A percentile compares a stretch with the other conserved stretches of the same genome.
These are phyloP conservation scores for Ectobius pallidus DNA, from an alignment of 2,888 invertebrate species.

Conservation along the genomic window DNA sequence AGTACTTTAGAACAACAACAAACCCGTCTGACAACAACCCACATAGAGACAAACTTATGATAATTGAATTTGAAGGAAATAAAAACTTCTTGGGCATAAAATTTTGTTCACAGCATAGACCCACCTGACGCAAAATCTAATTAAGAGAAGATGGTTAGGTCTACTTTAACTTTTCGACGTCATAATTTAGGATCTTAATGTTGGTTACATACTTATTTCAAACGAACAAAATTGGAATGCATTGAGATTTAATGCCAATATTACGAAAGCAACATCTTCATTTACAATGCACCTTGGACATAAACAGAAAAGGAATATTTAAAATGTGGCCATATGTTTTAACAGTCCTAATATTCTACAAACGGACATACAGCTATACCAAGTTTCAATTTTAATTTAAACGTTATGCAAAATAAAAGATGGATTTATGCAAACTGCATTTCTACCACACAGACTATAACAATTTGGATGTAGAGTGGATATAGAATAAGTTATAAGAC, in stretches of 20 bases:
- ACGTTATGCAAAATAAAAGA: too few species aligned
- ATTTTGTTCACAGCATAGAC: background rate
- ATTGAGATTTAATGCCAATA: too few species aligned
- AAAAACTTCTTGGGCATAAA: constrained; percentile 2
- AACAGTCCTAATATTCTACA: too few species aligned
- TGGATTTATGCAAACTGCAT: too few species aligned
- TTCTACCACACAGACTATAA: too few species aligned
- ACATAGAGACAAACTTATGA: constrained; percentile 17
- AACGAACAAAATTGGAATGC: background rate
- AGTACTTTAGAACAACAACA: background rate
- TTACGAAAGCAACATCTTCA: background rate
- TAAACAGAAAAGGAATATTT: background rate
- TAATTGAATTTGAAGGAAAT: constrained; percentile 14
- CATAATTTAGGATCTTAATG: background rate
- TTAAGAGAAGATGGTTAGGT: background rate
- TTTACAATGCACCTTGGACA: background rate
- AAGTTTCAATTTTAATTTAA: too few species aligned
- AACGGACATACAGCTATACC: too few species aligned
- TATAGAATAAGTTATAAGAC: too few species aligned
- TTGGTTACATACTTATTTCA: background rate
- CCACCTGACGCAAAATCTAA: constrained; percentile 8
- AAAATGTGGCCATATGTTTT: too few species aligned
- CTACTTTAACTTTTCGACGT: background rate
- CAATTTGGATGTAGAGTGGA: too few species aligned
- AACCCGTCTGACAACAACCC: constrained; percentile 17